A percentile compares a stretch with the other conserved stretches of the same genome.
Conservation (phyloP, 1,140 invertebrate genomes). For the Amphibalanus amphitrite region DNA sequence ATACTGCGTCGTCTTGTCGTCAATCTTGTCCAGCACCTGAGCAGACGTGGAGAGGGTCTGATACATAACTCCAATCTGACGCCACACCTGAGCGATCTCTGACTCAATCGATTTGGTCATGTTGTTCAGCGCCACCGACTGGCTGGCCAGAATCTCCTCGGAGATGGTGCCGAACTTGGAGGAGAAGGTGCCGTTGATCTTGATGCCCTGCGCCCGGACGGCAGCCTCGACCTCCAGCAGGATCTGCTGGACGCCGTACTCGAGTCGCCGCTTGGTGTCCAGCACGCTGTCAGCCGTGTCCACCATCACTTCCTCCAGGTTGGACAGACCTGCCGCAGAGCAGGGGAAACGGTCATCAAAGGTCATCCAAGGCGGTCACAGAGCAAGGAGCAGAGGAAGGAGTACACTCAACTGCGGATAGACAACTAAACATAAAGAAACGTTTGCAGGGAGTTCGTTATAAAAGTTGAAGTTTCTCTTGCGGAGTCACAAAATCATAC, state of each 20-base stretch:
- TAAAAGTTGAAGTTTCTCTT: too few relatives aligned
- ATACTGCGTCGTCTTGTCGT: conserved; percentile 34
- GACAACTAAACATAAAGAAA: too few relatives aligned
- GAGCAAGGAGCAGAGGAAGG: too few relatives aligned
- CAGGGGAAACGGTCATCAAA: too few relatives aligned
- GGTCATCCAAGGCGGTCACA: too few relatives aligned
- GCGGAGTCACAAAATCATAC: too few relatives aligned
- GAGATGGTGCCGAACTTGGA: conserved; percentile 51
- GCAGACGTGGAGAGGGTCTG: conserved; percentile 58
- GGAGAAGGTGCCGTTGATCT: conserved; percentile 46
- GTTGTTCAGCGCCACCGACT: conserved; percentile 50
- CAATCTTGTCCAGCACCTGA: conserved; percentile 49
- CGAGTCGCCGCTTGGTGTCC: conserved; percentile 62
- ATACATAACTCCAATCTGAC: conserved; percentile 74
- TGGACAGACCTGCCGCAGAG: conserved; percentile 32
- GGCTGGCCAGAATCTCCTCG: conserved; percentile 47
- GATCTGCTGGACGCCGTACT: conserved; percentile 68
- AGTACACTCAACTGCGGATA: too few relatives aligned
- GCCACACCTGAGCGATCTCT: conserved; percentile 68
- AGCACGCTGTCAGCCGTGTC: conserved; percentile 67
- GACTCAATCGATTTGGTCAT: conserved; percentile 55
- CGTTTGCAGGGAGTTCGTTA: too few relatives aligned
- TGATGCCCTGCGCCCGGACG: conserved; percentile 38
- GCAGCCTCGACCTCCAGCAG: conserved; percentile 44
- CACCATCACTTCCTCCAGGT: conserved; percentile 59